Conservation (phyloP, 2,888 invertebrate species). For the Therioaphis trifolii region DNA sequence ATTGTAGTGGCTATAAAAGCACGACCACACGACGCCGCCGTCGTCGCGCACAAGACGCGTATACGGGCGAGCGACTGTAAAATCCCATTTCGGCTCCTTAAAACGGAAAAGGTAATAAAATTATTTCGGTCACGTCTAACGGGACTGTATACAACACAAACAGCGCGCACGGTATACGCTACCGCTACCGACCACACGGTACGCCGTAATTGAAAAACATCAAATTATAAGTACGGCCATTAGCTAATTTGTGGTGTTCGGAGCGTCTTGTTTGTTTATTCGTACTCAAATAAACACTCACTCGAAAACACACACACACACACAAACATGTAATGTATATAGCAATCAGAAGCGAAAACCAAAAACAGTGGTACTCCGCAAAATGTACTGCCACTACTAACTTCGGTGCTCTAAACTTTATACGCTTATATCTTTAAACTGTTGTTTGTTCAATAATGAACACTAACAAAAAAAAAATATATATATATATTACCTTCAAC, state of each 20-base stretch:
- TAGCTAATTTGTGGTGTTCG: slow-evolving; percentile 38
- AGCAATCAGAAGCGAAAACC: too few relatives aligned
- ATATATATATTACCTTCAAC: too few relatives aligned
- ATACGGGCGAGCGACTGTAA: neutral
- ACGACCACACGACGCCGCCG: too few relatives aligned
- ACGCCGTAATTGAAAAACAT: slow-evolving; percentile 48
- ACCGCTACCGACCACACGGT: neutral
- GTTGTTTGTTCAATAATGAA: too few relatives aligned
- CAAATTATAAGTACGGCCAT: slow-evolving; percentile 34
- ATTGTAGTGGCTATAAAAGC: too few relatives aligned
- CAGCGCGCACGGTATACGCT: too few relatives aligned
- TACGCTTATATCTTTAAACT: too few relatives aligned
- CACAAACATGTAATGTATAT: too few relatives aligned
- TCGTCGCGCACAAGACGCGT: neutral
- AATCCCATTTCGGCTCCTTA: neutral
- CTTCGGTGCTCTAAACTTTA: too few relatives aligned
- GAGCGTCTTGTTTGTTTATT: neutral
- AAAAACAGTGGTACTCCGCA: too few relatives aligned
- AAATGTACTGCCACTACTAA: too few relatives aligned
- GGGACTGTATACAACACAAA: neutral
- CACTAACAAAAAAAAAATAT: too few relatives aligned
- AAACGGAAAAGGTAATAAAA: slow-evolving; percentile 4
- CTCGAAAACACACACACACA: neutral
- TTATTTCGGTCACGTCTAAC: slow-evolving; percentile 40
- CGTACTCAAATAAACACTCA: neutral